phyloP scores from a whole-genome alignment of 2,888 invertebrate species.

The Cheilosia soror region DNA sequence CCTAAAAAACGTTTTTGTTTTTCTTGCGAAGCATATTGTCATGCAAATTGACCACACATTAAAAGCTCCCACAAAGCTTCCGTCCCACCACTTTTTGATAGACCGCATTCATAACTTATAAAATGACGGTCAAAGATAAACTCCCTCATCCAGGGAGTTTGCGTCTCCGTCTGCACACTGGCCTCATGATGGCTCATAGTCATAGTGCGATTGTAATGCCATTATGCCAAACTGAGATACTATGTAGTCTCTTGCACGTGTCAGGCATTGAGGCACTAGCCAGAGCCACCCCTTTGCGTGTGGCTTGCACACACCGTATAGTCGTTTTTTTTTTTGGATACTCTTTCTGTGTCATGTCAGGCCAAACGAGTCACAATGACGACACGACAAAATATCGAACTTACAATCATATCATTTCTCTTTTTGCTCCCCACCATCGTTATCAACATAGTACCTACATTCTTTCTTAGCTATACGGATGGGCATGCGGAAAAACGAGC shows the following conservation, averaged over 20 bases:
- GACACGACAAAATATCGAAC: slow-evolving; percentile 58
- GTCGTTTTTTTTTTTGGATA: slow-evolving; percentile 8
- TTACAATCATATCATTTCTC: slow-evolving; percentile 60
- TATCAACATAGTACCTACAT: slow-evolving; percentile 36
- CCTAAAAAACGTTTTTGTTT: slow-evolving; percentile 48
- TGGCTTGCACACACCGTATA: neutral
- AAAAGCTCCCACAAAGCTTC: slow-evolving; percentile 50
- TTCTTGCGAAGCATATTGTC: slow-evolving; percentile 55
- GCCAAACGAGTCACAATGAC: slow-evolving; percentile 64
- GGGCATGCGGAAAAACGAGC: slow-evolving; percentile 68
- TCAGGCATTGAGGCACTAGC: slow-evolving; percentile 2
- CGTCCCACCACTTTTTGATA: slow-evolving; percentile 20
- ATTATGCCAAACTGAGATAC: slow-evolving; percentile 16
- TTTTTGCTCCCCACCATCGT: slow-evolving; percentile 28
- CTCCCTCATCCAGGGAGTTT: slow-evolving; percentile 59
- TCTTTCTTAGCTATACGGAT: slow-evolving; percentile 74
- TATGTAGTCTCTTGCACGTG: slow-evolving; percentile 51
- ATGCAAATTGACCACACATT: slow-evolving; percentile 67
- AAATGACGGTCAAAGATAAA: slow-evolving; percentile 72
- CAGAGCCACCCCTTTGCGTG: slow-evolving; percentile 56
- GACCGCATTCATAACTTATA: slow-evolving; percentile 69
- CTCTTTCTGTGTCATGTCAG: slow-evolving; percentile 67
- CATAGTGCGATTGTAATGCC: neutral
- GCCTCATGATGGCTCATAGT: neutral
- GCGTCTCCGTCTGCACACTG: slow-evolving; percentile 8